A percentile compares a stretch with the other conserved stretches of the same genome.
These are phyloP conservation scores for Megathymus violae DNA, from an alignment of 1,140 invertebrate species.

Conservation along the genomic window DNA sequence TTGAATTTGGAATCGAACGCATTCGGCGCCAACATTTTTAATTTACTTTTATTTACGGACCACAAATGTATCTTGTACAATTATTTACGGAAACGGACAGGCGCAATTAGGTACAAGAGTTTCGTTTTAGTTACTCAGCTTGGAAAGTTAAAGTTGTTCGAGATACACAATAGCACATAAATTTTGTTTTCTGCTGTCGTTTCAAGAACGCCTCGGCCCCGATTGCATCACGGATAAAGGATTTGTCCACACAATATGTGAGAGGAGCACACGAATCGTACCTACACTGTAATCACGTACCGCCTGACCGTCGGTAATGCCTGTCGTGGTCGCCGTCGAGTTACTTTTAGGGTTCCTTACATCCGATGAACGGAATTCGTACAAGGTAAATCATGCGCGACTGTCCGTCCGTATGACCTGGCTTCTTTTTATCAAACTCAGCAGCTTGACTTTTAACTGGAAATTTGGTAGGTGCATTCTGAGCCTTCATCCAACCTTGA, in stretches of 20 bases:
- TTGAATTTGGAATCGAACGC: background rate
- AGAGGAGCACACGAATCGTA: background rate
- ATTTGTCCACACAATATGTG: constrained; percentile 1
- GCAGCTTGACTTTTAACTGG: no score
- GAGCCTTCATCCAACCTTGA: no score
- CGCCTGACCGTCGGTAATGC: background rate
- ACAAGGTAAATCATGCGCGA: no score
- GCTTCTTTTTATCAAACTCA: no score
- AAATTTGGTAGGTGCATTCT: no score
- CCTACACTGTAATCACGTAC: background rate
- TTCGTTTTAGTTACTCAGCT: background rate
- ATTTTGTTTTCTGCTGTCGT: constrained; percentile 4
- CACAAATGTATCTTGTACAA: background rate
- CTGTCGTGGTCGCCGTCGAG: background rate
- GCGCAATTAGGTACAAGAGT: constrained; percentile 1
- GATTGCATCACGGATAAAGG: constrained; percentile 2
- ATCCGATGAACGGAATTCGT: no score
- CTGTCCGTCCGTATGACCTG: no score
- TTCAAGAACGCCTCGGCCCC: background rate
- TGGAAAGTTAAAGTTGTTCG: background rate
- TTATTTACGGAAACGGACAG: background rate
- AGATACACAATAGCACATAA: background rate
- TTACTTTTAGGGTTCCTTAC: background rate
- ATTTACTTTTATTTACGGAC: background rate
- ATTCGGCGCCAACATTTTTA: background rate